Conservation (phyloP, 2,797 vertebrate genomes). For the Setipinna tenuifilis region DNA sequence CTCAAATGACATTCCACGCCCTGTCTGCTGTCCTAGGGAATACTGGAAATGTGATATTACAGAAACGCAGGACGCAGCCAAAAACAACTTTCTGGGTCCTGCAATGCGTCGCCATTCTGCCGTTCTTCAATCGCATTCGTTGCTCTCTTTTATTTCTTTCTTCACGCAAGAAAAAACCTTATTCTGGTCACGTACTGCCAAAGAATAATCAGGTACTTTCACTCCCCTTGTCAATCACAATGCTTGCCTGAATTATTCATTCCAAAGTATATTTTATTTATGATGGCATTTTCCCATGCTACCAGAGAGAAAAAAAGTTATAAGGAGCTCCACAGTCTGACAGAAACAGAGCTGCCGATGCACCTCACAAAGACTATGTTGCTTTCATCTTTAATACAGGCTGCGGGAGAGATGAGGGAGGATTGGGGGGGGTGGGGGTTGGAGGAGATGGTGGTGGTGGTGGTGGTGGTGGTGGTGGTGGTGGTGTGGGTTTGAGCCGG, state of each 20-base stretch:
- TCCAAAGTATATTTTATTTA: slow-evolving; percentile 77
- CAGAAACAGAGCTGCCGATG: slow-evolving; percentile 74
- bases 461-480: too few relatives aligned
- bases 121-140: not conserved
- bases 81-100: slow-evolving; percentile 1
- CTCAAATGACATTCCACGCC: not conserved
- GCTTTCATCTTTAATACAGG: slow-evolving; percentile 77
- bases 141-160: too few relatives aligned
- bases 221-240: slow-evolving; percentile 77
- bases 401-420: slow-evolving; percentile 61
- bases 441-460: not conserved
- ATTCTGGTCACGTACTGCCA: slow-evolving; percentile 70
- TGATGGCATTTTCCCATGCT: slow-evolving; percentile 78
- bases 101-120: not conserved
- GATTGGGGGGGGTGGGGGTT: slow-evolving; percentile 64
- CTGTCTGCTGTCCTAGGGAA: slow-evolving; percentile 35
- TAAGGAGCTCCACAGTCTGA: slow-evolving; percentile 67
- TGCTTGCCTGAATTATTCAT: slow-evolving; percentile 79
- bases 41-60: slow-evolving; percentile 48
- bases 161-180: not conserved
- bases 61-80: slow-evolving; percentile 32
- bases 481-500: slow-evolving; percentile 27
- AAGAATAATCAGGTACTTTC: slow-evolving; percentile 74
- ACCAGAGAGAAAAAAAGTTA: slow-evolving; percentile 70
- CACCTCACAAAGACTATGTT: slow-evolving; percentile 69